phyloP scores from a whole-genome alignment of 2,888 invertebrate species.

The Ophion ventricosus region DNA sequence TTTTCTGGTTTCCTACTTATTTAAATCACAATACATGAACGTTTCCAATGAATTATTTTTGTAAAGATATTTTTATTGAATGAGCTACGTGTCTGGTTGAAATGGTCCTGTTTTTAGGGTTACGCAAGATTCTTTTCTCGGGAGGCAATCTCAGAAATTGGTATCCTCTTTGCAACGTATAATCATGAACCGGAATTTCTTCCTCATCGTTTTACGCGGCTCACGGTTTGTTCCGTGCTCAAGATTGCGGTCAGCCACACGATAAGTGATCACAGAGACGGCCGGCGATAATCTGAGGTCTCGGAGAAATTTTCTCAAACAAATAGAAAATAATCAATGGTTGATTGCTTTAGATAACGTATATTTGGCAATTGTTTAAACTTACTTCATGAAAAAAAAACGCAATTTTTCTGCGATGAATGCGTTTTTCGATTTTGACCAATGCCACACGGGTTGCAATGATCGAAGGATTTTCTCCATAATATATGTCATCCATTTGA shows the following conservation, averaged over 20 bases:
- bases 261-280: constrained; percentile 2
- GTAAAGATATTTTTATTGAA: no score
- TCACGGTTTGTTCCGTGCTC: neutral
- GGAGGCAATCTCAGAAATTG: neutral
- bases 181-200: neutral
- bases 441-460: no score
- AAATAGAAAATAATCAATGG: constrained; percentile 5
- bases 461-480: no score
- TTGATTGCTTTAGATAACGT: neutral
- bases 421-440: no score
- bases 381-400: neutral
- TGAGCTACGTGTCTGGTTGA: no score
- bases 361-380: no score
- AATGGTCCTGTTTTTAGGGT: no score
- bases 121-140: neutral
- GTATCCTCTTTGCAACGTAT: neutral
- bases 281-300: constrained; percentile 9
- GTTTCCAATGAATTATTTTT: no score
- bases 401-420: neutral
- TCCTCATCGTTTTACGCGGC: neutral
- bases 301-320: neutral
- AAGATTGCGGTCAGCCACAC: constrained; percentile 1
- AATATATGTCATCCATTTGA: no score
- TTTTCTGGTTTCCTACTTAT: no score
- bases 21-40: no score